Percentiles rank a stretch among this genome's conserved stretches.
phyloP scores from a whole-genome alignment of 2,797 vertebrate genomes.

The Leptoclinus maculatus region DNA sequence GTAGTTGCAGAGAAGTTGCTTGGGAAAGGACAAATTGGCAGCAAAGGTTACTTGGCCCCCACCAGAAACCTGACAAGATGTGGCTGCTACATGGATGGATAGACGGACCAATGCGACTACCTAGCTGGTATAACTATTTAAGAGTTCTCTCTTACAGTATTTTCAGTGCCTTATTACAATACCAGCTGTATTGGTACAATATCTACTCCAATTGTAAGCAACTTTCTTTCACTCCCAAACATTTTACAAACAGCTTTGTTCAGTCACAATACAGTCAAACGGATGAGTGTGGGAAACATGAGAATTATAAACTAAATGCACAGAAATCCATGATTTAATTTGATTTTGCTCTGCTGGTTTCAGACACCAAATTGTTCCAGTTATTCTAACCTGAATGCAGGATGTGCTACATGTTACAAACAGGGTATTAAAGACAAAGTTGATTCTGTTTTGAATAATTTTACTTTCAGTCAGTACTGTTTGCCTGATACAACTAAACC shows the following conservation, averaged over 20 bases:
- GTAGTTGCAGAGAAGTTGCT: constrained; percentile 29
- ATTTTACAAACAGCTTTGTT: neutral
- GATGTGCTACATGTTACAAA: constrained; percentile 17
- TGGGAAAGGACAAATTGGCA: constrained; percentile 26
- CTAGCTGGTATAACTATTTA: neutral
- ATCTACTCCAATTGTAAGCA: neutral
- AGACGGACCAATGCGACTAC: neutral
- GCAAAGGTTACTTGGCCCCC: constrained; percentile 11
- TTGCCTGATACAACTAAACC: neutral
- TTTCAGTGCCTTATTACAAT: neutral
- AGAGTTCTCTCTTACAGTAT: neutral
- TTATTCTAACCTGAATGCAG: constrained; percentile 1
- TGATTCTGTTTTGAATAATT: constrained; percentile 6
- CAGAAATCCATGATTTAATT: neutral
- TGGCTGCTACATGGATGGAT: neutral
- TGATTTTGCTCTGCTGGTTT: neutral
- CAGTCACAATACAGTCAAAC: neutral
- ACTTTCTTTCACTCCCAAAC: neutral
- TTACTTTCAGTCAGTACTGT: constrained; percentile 5
- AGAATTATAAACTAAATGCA: neutral
- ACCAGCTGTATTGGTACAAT: neutral
- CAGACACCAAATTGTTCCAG: neutral
- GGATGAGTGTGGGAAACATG: neutral
- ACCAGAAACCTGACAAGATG: constrained; percentile 10
- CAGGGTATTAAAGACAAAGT: constrained; percentile 10